A percentile compares a stretch with the other conserved stretches of the same genome.
phyloP scores from a whole-genome alignment of 92 coral and sea anemone species.

The Phenganax marumi region DNA sequence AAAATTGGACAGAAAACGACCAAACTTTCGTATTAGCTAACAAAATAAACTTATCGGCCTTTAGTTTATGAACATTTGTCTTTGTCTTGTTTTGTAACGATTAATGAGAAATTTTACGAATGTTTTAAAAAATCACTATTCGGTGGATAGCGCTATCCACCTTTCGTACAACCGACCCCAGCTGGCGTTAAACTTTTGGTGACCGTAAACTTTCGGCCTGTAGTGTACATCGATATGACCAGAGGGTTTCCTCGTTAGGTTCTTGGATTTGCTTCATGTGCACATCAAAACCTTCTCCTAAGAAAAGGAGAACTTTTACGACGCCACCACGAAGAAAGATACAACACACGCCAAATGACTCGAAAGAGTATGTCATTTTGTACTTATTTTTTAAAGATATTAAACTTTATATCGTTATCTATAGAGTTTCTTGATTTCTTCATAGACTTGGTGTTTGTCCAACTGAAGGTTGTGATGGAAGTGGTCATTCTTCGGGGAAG shows the following conservation, averaged over 20 bases:
- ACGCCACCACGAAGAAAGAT: slow-evolving; percentile 97
- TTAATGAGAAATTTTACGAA: too few species aligned
- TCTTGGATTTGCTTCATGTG: slow-evolving; percentile 95
- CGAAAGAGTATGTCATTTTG: not conserved
- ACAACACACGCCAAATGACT: slow-evolving; percentile 62
- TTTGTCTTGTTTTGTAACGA: too few species aligned
- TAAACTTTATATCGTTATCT: not conserved
- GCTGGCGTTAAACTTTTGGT: too few species aligned
- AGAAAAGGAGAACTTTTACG: slow-evolving; percentile 80
- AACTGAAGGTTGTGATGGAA: slow-evolving; percentile 96
- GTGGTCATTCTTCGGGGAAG: slow-evolving; percentile 84
- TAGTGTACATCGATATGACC: too few species aligned
- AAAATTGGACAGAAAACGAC: too few species aligned
- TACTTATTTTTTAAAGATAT: slow-evolving; percentile 1
- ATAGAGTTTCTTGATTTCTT: not conserved
- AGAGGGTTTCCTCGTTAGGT: slow-evolving; percentile 43
- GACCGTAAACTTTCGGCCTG: too few species aligned
- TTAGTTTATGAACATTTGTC: too few species aligned
- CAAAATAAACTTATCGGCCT: too few species aligned
- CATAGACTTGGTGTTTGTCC: slow-evolving; percentile 67
- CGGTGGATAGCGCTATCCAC: too few species aligned
- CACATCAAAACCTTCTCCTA: slow-evolving; percentile 86
- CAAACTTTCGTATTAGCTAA: too few species aligned
- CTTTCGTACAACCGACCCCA: too few species aligned
- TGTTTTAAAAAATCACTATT: too few species aligned